Conservation (phyloP, 2,113 vertebrate species). For the Chelonoidis abingdonii region DNA sequence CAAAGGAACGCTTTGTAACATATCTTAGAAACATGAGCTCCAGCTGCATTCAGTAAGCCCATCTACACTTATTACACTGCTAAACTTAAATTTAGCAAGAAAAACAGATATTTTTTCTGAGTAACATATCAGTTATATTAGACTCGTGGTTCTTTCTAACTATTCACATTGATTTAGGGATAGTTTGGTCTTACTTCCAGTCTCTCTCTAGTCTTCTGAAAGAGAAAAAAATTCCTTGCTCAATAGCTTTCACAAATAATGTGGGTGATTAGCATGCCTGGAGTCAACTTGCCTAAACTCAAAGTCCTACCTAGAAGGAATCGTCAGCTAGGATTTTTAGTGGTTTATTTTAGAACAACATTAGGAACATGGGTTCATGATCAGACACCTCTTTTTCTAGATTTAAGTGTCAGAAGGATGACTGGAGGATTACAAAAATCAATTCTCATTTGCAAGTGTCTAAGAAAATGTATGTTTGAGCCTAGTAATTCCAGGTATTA, state of each 20-base stretch:
- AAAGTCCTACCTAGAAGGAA: neutral
- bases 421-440: neutral
- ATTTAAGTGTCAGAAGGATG: neutral
- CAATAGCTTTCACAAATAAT: neutral
- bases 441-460: neutral
- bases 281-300: neutral
- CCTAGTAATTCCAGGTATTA: neutral
- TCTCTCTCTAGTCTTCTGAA: neutral
- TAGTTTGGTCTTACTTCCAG: neutral
- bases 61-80: slow-evolving; percentile 17
- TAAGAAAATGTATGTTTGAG: neutral
- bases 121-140: neutral
- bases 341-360: neutral
- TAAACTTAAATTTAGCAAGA: neutral
- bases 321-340: neutral
- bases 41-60: slow-evolving; percentile 44
- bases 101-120: neutral
- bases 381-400: neutral
- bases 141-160: neutral
- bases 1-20: slow-evolving; percentile 48
- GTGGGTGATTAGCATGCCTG: neutral
- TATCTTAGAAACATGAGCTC: slow-evolving; percentile 63
- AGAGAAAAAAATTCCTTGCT: neutral
- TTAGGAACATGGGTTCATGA: neutral
- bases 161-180: neutral